Conservation (phyloP, 2,888 invertebrate genomes). For the Aproaerema taeniolella region DNA sequence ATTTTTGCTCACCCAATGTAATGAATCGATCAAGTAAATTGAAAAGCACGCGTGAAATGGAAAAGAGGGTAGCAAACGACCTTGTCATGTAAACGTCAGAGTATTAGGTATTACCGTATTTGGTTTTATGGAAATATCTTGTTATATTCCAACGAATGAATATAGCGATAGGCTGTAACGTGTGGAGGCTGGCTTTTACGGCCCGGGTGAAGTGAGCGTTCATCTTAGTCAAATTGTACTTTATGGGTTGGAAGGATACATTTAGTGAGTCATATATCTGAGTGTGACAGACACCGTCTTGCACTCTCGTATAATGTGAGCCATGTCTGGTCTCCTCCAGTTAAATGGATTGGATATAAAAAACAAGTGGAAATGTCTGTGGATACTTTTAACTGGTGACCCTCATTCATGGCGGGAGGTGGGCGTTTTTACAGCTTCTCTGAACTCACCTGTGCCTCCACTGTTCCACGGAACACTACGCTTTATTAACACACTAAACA, state of each 20-base stretch:
- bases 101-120: no score
- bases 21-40: no score
- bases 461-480: slow-evolving; percentile 28
- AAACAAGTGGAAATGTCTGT: slow-evolving; percentile 24
- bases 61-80: no score
- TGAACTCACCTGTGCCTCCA: slow-evolving; percentile 30
- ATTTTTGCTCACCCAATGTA: no score
- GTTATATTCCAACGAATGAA: no score
- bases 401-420: slow-evolving; percentile 28
- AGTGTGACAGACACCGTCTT: slow-evolving; percentile 20
- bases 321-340: slow-evolving; percentile 16
- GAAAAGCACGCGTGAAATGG: no score
- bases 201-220: slow-evolving; percentile 36
- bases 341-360: slow-evolving; percentile 35
- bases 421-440: slow-evolving; percentile 46
- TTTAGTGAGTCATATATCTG: slow-evolving; percentile 33
- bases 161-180: no score
- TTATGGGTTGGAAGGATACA: slow-evolving; percentile 35
- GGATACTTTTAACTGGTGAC: slow-evolving; percentile 28
- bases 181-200: slow-evolving; percentile 34
- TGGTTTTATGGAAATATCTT: no score
- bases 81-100: no score
- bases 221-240: slow-evolving; percentile 48
- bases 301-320: slow-evolving; percentile 19
- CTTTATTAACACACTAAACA: slow-evolving; percentile 17